Conservation (phyloP, 2,797 vertebrate species). For the Spondyliosoma cantharus region DNA sequence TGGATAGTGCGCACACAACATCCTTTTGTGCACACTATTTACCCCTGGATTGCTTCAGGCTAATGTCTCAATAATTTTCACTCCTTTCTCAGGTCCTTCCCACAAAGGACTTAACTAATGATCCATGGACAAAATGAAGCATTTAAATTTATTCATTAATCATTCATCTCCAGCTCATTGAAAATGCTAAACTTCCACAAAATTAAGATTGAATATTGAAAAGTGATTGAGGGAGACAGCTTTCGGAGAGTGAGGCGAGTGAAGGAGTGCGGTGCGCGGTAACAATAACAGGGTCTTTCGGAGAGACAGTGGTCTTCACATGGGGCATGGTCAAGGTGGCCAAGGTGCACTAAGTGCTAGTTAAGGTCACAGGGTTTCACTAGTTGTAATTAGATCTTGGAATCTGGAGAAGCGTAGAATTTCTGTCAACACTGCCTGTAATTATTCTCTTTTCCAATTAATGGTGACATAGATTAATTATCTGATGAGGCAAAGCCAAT, state of each 20-base stretch:
- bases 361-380: conserved; percentile 91
- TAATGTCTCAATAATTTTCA: conserved; percentile 99
- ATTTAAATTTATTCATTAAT: conserved; percentile 99
- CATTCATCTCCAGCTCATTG: conserved; percentile 99
- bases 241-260: conserved; percentile 80
- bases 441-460: conserved; percentile 99
- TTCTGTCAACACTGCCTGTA: conserved; percentile 99
- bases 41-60: conserved; percentile 99
- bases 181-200: conserved; percentile 99
- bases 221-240: conserved; percentile 99
- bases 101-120: conserved; percentile 99
- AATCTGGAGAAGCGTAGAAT: conserved; percentile 99
- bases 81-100: conserved; percentile 99
- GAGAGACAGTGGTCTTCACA: conserved; percentile 75
- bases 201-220: conserved; percentile 99
- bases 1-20: conserved; percentile 86
- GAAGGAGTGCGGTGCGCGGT: conserved; percentile 77
- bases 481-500: conserved; percentile 99
- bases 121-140: conserved; percentile 99
- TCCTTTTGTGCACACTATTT: conserved; percentile 98
- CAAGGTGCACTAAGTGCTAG: conserved; percentile 89
- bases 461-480: conserved; percentile 99
- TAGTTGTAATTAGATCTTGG: conserved; percentile 96
- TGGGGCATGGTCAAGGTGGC: conserved; percentile 90
- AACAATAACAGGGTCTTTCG: conserved; percentile 86